These are phyloP conservation scores for Spodoptera frugiperda DNA, from an alignment of 1,140 invertebrate species.

Conservation along the genomic window DNA sequence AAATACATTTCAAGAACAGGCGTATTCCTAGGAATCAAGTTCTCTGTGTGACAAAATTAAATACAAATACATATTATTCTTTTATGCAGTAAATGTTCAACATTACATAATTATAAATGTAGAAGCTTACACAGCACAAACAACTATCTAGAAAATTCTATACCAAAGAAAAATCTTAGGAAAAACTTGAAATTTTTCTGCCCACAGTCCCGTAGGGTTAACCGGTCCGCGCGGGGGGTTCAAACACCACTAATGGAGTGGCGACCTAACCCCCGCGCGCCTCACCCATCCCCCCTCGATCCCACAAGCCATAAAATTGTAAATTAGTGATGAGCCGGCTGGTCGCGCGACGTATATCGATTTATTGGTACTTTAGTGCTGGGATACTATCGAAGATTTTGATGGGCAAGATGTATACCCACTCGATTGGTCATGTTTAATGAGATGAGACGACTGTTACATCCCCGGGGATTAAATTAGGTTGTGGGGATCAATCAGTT, in stretches of 20 bases:
- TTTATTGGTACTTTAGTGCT: conserved; percentile 81
- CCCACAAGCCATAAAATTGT: conserved; percentile 85
- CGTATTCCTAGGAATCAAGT: too few relatives aligned
- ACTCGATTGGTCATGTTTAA: conserved; percentile 5
- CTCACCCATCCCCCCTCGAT: conserved; percentile 64
- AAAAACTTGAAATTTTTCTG: conserved; percentile 57
- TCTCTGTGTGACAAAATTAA: too few relatives aligned
- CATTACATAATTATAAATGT: not conserved
- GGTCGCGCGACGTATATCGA: conserved; percentile 78
- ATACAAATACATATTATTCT: too few relatives aligned
- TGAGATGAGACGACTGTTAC: not conserved
- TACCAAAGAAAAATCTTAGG: conserved; percentile 1
- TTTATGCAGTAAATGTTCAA: too few relatives aligned
- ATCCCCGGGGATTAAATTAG: not conserved
- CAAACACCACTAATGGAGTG: conserved; percentile 77
- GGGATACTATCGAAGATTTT: conserved; percentile 65
- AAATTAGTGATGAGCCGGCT: conserved; percentile 84
- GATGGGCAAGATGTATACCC: conserved; percentile 27
- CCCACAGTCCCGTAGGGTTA: conserved; percentile 68
- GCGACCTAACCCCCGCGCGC: conserved; percentile 44
- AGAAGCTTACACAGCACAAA: not conserved
- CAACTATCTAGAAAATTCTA: not conserved
- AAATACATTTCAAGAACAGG: too few relatives aligned
- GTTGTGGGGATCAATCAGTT: not conserved
- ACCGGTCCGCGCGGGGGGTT: conserved; percentile 65